Evolutionary conservation across 2,888 invertebrate species (phyloP), one percentile per base, ranked within the genome.

Genomic region (Rhagonycha fulva): DNA sequence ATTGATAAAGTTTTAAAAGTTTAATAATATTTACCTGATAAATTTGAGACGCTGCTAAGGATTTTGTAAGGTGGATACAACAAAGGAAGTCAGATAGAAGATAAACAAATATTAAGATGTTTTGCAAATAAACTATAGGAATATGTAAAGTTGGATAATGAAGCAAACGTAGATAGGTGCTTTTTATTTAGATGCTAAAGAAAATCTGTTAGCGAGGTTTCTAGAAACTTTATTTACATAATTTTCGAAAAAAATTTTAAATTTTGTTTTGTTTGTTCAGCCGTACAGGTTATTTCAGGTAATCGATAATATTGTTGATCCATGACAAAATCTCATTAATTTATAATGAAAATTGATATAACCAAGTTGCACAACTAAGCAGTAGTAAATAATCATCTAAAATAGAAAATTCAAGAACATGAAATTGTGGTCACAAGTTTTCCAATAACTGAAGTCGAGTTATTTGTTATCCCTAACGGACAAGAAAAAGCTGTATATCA

Each of bases 401-500:
- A 83, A 83, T 81, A 81, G 83, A 78, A 81, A 80, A 80, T 81
- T 80, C 79, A 79, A 71, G 74, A 81, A 82, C 79, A 81, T 81
- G 78, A 82, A 82, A 83, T 83, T 83, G 83, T 82, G 83, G 83
- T 76, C 81, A 80, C 82, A 84, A 84, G 83, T 84, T 84, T 84
- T 84, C 84, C 84, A 84, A 84, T 84, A 84, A 83, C 83, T 82
- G 76, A 81, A 82, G 82, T 83, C 82, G 82, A 81, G 83, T 83
- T 83, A 83, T 84, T 84, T 84, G 83, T 84, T 84, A 83, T 82
- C 81, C 82, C 82, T 78, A 79, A 80, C 80, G 82, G 83, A 82
- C 82, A 80, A 72, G 74, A 74, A 76, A 70, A 70, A 70, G 80
- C 79, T 79, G 80, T 81, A 80, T 81, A 81, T 81, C 81, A 81